Conservation (phyloP, 1,140 invertebrate genomes). For the Fragariocoptes setiger region DNA sequence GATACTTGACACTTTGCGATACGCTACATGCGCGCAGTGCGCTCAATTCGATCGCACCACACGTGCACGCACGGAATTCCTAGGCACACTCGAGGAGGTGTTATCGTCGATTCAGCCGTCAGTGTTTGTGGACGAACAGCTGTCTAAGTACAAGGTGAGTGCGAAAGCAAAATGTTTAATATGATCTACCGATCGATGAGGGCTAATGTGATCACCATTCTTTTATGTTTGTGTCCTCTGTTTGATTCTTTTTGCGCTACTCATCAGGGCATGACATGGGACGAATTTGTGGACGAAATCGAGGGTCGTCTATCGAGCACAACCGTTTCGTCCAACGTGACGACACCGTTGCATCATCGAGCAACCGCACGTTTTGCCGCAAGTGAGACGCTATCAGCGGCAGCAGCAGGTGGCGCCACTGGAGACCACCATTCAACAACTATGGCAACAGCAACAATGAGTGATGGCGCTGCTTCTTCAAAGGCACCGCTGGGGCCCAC, state of each 20-base stretch:
- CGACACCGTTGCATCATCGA: slow-evolving; percentile 9
- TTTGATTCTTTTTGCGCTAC: too few relatives aligned
- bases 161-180: too few relatives aligned
- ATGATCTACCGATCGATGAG: too few relatives aligned
- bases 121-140: slow-evolving; percentile 26
- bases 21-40: too few relatives aligned
- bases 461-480: background rate
- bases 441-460: background rate
- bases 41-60: slow-evolving; percentile 23
- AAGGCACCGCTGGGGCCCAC: background rate
- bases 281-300: slow-evolving; percentile 15
- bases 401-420: background rate
- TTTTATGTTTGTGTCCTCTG: background rate
- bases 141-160: slow-evolving; percentile 23
- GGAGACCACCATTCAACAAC: too few relatives aligned
- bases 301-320: slow-evolving; percentile 11
- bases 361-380: slow-evolving; percentile 18
- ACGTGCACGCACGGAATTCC: slow-evolving; percentile 21
- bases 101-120: slow-evolving; percentile 22
- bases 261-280: slow-evolving; percentile 17
- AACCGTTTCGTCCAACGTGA: slow-evolving; percentile 5
- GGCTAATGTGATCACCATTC: background rate
- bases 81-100: slow-evolving; percentile 23
- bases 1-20: too few relatives aligned
- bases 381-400: background rate